Conservation (phyloP, 1,140 invertebrate species). For the Plodia interpunctella region DNA sequence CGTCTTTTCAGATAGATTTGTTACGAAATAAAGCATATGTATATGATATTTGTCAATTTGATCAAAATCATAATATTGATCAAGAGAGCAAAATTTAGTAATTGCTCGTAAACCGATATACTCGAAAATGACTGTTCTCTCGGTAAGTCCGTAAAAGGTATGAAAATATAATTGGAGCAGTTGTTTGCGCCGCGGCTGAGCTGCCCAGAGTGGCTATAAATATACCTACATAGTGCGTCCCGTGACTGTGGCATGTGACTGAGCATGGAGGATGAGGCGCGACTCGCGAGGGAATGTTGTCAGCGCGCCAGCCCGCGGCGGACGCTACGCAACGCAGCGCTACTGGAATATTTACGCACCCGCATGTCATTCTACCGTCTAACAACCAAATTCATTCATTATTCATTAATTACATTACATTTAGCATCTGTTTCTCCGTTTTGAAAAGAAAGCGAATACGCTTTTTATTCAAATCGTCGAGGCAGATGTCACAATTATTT, state of each 20-base stretch:
- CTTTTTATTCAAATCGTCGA: too few relatives aligned
- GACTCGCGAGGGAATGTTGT: neutral
- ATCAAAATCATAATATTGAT: too few relatives aligned
- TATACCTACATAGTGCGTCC: neutral
- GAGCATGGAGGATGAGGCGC: neutral
- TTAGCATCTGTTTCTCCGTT: too few relatives aligned
- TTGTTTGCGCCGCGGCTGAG: neutral
- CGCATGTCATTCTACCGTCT: neutral
- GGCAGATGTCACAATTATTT: too few relatives aligned
- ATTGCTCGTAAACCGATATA: too few relatives aligned
- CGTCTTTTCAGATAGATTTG: too few relatives aligned
- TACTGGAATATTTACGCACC: neutral
- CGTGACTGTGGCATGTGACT: constrained; percentile 1
- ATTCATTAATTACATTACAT: too few relatives aligned
- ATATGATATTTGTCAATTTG: too few relatives aligned
- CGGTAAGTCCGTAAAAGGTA: neutral
- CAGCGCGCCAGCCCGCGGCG: neutral
- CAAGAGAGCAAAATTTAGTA: too few relatives aligned
- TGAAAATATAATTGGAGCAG: neutral
- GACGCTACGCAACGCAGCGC: neutral
- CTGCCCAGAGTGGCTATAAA: neutral
- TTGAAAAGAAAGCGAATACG: too few relatives aligned
- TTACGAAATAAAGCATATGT: too few relatives aligned
- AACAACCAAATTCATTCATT: too few relatives aligned
- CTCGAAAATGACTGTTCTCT: neutral